phyloP scores from a whole-genome alignment of 2,888 invertebrate genomes.

The Leucozona laternaria region DNA sequence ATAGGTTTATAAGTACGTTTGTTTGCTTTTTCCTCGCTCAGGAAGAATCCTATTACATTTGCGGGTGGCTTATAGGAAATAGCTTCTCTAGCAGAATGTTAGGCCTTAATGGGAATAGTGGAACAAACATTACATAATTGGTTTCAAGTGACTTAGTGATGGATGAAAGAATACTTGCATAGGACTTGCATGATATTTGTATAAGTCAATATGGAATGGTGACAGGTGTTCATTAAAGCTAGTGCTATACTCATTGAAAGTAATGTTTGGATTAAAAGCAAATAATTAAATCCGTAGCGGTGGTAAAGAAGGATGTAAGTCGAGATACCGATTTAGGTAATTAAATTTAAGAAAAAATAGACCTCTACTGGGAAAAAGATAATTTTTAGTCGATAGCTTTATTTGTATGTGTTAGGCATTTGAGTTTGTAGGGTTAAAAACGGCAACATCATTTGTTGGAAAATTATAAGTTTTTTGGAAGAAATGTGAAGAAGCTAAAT shows the following conservation, averaged over 20 bases:
- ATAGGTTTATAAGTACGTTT: not conserved
- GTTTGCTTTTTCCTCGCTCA: slow-evolving; percentile 1
- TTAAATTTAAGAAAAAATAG: too few species aligned
- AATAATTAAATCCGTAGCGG: too few species aligned
- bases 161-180: slow-evolving; percentile 8
- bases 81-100: slow-evolving; percentile 8
- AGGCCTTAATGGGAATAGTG: slow-evolving; percentile 3
- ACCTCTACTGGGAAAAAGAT: too few species aligned
- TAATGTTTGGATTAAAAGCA: not conserved
- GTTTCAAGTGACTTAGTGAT: slow-evolving; percentile 37
- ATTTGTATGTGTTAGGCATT: too few species aligned
- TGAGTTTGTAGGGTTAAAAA: too few species aligned
- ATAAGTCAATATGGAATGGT: not conserved
- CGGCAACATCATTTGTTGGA: too few species aligned
- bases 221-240: not conserved
- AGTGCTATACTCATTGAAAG: not conserved
- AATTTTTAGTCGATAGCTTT: too few species aligned
- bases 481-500: too few species aligned
- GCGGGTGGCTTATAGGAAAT: slow-evolving; percentile 8
- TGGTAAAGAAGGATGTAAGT: too few species aligned
- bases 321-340: too few species aligned
- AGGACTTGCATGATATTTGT: not conserved
- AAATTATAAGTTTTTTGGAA: too few species aligned
- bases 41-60: slow-evolving; percentile 54
- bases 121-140: slow-evolving; percentile 33